Conservation (phyloP, 2,888 invertebrate species). For the Aquatica leii region DNA sequence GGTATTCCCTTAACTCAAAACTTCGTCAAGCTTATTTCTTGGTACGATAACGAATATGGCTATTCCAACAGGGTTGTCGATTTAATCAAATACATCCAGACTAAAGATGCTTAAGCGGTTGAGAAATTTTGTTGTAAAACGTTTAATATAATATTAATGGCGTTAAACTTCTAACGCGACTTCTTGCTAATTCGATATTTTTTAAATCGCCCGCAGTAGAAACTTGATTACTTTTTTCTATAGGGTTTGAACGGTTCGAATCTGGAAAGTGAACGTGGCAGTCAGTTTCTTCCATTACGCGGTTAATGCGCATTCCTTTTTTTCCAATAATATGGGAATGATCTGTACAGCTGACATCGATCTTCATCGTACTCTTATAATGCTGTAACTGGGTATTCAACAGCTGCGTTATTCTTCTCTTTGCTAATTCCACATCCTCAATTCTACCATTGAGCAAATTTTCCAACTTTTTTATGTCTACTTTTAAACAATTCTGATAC, state of each 20-base stretch:
- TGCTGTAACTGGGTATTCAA: constrained; percentile 92
- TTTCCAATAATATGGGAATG: constrained; percentile 98
- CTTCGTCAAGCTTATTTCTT: constrained; percentile 84
- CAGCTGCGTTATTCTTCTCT: constrained; percentile 85
- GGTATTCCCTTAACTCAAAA: constrained; percentile 77
- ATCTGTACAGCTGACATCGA: constrained; percentile 98
- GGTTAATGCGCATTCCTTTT: constrained; percentile 81
- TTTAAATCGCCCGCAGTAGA: constrained; percentile 93
- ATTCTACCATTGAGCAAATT: constrained; percentile 86
- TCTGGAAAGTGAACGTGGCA: constrained; percentile 99
- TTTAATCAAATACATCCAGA: constrained; percentile 62
- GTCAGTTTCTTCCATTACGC: constrained; percentile 94
- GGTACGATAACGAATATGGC: constrained; percentile 91
- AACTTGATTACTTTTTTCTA: constrained; percentile 97
- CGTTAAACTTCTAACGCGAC: constrained; percentile 85
- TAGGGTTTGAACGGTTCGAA: constrained; percentile 90
- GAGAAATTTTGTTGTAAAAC: too few relatives aligned
- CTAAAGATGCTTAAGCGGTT: constrained; percentile 34
- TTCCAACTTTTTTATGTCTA: constrained; percentile 92
- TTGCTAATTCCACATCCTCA: constrained; percentile 83
- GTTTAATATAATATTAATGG: constrained; percentile 92
- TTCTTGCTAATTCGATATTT: constrained; percentile 88
- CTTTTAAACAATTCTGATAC: constrained; percentile 90
- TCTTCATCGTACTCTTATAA: constrained; percentile 95
- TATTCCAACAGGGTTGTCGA: constrained; percentile 84